Percentiles rank a stretch among this genome's conserved stretches.
Evolutionary conservation across 2,113 vertebrate species (phyloP).

Genomic region (Verasper variegatus): DNA sequence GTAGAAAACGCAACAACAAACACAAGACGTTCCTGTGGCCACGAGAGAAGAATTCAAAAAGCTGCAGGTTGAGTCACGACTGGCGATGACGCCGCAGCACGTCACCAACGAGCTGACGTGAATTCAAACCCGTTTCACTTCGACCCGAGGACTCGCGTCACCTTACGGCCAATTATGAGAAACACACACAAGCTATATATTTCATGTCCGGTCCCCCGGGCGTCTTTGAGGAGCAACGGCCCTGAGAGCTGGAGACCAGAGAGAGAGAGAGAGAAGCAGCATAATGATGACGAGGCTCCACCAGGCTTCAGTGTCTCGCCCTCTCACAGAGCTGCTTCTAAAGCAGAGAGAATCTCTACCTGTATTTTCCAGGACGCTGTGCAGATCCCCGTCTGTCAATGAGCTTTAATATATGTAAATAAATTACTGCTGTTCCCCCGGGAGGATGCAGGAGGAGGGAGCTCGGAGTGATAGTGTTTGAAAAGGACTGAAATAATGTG

Average conservation of each 20-base stretch:
- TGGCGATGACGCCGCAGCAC: constrained; percentile 35
- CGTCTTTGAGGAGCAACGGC: constrained; percentile 44
- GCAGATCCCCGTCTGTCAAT: constrained; percentile 14
- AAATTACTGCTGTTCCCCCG: constrained; percentile 12
- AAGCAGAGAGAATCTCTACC: constrained; percentile 2
- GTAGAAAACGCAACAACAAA: background rate
- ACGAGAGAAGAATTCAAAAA: background rate
- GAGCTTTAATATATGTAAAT: constrained; percentile 49
- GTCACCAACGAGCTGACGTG: constrained; percentile 26
- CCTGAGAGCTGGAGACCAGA: constrained; percentile 40
- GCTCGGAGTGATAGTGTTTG: background rate
- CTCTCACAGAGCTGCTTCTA: constrained; percentile 29
- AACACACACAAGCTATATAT: constrained; percentile 46
- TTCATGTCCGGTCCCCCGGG: constrained; percentile 61
- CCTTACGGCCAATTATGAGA: constrained; percentile 74
- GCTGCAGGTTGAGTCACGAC: constrained; percentile 10
- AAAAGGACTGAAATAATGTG: constrained; percentile 18
- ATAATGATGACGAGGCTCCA: constrained; percentile 60
- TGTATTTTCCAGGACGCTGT: constrained; percentile 5
- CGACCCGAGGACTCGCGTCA: constrained; percentile 53
- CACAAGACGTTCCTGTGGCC: constrained; percentile 19
- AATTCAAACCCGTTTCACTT: constrained; percentile 43
- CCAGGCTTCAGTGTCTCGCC: constrained; percentile 27
- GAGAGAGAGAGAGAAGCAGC: constrained; percentile 36
- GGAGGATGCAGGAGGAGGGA: background rate